phyloP scores from a whole-genome alignment of 2,888 invertebrate species.

The Exocentrus adspersus region DNA sequence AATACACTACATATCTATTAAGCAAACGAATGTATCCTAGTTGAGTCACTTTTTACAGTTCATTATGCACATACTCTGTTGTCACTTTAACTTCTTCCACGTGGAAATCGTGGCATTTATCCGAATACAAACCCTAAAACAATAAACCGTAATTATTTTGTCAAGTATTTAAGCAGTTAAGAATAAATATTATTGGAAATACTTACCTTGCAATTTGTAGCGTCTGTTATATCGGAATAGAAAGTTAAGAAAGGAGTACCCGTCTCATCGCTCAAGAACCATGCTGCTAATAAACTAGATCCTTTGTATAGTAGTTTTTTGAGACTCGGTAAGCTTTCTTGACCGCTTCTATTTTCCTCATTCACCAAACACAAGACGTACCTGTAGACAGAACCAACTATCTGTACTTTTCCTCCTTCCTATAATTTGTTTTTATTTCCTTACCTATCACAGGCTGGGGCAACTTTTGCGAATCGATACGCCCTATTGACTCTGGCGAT shows the following conservation, averaged over 20 bases:
- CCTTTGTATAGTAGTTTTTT: conserved; percentile 78
- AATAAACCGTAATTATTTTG: too few relatives aligned
- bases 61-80: conserved; percentile 84
- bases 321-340: conserved; percentile 71
- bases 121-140: conserved; percentile 73
- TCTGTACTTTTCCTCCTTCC: too few relatives aligned
- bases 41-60: conserved; percentile 68
- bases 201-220: conserved; percentile 77
- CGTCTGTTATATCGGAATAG: conserved; percentile 78
- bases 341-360: conserved; percentile 69
- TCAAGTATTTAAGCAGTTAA: too few relatives aligned
- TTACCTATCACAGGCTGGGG: conserved; percentile 76
- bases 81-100: conserved; percentile 84
- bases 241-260: conserved; percentile 82
- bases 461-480: conserved; percentile 76
- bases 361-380: conserved; percentile 84
- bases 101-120: conserved; percentile 82
- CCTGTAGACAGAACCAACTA: conserved; percentile 52
- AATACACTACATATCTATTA: conserved; percentile 22
- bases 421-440: conserved; percentile 7
- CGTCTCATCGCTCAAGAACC: conserved; percentile 79
- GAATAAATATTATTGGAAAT: background rate
- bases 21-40: conserved; percentile 29
- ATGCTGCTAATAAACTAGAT: conserved; percentile 80
- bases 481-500: conserved; percentile 84